Conservation (phyloP, 2,797 vertebrate species). For the Mico argentatus region DNA sequence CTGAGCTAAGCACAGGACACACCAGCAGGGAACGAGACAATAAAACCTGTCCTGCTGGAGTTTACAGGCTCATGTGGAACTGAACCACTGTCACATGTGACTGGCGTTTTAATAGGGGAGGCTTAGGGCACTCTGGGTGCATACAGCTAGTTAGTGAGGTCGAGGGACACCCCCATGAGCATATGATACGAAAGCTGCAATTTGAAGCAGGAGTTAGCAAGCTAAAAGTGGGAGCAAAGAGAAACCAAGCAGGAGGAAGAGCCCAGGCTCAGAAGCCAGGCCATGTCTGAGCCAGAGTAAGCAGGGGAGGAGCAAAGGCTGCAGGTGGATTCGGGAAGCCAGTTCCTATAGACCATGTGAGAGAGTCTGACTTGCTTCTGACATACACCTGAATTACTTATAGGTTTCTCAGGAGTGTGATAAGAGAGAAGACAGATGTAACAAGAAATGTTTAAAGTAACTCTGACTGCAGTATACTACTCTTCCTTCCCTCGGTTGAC, state of each 20-base stretch:
- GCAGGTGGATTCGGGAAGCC: background rate
- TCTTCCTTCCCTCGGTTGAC: background rate
- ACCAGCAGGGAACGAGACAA: background rate
- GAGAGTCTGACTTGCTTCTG: background rate
- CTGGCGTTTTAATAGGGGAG: background rate
- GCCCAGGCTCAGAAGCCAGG: background rate
- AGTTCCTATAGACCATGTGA: background rate
- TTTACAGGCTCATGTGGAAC: background rate
- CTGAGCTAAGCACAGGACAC: background rate
- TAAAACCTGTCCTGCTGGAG: background rate
- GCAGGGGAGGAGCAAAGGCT: background rate
- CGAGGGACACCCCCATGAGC: background rate
- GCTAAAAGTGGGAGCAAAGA: background rate
- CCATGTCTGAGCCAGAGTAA: background rate
- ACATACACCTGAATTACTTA: background rate
- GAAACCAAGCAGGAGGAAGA: background rate
- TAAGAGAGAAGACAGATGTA: background rate
- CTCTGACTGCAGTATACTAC: background rate
- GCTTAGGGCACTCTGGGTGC: background rate
- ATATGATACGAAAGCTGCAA: background rate
- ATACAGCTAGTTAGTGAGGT: background rate
- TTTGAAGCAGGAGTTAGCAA: background rate
- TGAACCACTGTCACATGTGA: background rate
- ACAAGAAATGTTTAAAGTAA: background rate
- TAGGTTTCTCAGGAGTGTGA: background rate